Base-by-base conservation (phyloP, 2,797 vertebrate genomes). In the Masticophis lateralis region DNA sequence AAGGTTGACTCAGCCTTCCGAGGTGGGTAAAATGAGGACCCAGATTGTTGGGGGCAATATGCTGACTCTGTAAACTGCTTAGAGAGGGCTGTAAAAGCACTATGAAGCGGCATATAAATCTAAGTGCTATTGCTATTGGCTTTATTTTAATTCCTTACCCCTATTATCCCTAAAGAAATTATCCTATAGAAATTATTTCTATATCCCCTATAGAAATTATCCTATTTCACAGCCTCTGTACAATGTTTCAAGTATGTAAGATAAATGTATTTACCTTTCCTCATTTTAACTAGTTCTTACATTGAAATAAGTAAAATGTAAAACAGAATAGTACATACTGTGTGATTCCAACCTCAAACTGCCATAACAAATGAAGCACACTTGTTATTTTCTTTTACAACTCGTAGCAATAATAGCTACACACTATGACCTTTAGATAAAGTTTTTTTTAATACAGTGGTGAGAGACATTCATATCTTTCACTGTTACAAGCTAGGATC, bases 361-460 rank as follows among this genome's bases (percentile, higher is more conserved):
- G 22, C 60, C 37, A 69, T 69, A 87, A 87, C 57, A 32, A 69
- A 4, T 57, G 87, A 32, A 8, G 22, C 56, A 90, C 25, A 59
- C 53, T 66, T 22, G 20, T 43, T 86, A 9, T 87, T 90, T 93
- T 55, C 88, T 63, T n/a, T 92, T 61, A 51, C 74, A 86, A 16
- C 57, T 43, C 66, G 60, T 7, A 90, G 51, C 59, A 18, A 25
- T 87, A 83, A 93, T 83, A 90, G 59, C 79, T 87, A 66, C 74
- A 47, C 27, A 66, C 88, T n/a, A 18, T 93, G 89, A 93, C 92
- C 79, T 90, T 93, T 93, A 66, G n/a, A 56, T 22, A 37, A 86
- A 66, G n/a, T 12, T 74, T 37, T 74, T 11, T 83, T 90, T 92
- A 13, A 66, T n/a, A 66, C 61, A 92, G 51, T n/a, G 89, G 25